Evolutionary conservation across 2,888 invertebrate genomes (phyloP), one percentile per base, ranked within the genome.

Genomic region (Cosmia pyralina): DNA sequence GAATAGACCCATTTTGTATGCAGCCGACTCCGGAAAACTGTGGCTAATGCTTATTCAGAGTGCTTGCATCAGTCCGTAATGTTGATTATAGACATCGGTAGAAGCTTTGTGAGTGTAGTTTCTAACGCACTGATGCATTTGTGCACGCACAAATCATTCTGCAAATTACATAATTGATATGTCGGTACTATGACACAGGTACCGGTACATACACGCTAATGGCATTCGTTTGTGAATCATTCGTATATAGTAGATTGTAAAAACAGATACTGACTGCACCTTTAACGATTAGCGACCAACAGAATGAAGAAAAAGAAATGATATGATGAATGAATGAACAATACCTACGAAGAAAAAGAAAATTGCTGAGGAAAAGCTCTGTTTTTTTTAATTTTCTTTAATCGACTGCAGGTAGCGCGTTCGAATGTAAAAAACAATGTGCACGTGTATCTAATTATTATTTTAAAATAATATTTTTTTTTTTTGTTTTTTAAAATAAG

Each of bases 11-110:
- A 88, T 89, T 90, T 90, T 89, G 87, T 76, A 82, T 82, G 79
- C 77, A 84, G 74, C 58, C 46, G 67, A 73, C 82, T 89, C 87
- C 87, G 91, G 92, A 90, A 91, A 89, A 92, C 90, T 90, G 88
- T 86, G 83, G 87, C 89, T 92, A 93, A 93, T 93, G 91, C 90
- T 88, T 90, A 92, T 93, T 93, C 92, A 91, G 75, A 85, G 90
- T 87, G 91, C 91, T 93, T 92, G 88, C 93, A 92, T 93, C 92
- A 91, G 90, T 81, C 90, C 85, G 89, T 91, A 90, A 92, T 90
- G 90, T 91, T 93, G 94, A 94, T 94, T 94, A 94, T 91, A 93
- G 92, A 90, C 92, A 91, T 93, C 88, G 90, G 87, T 86, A 82
- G 88, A 88, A 89, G 85, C 89, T 85, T 79, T 87, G 88, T 89